Base-by-base conservation (phyloP, 2,113 vertebrate species). In the Psittacus erithacus region DNA sequence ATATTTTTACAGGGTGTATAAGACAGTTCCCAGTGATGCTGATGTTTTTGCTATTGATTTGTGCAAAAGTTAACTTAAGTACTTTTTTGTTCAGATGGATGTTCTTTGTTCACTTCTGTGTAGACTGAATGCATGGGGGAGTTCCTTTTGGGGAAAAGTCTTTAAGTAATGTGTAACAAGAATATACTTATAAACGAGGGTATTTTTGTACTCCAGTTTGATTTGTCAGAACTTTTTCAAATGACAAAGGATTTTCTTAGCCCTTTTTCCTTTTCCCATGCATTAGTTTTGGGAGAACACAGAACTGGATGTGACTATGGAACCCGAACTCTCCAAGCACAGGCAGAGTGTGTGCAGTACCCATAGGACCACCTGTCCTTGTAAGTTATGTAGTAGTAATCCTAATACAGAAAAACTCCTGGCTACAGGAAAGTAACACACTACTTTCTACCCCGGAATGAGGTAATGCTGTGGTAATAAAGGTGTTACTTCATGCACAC, bases 191-290 rank as follows among this genome's bases (percentile, higher is more conserved):
- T 53, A 96, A 95, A 84, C 86, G 69, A 93, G 90, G 80, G 91
- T 96, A 95, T 96, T 96, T 97, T 94, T 96, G 81, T 93, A 97
- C 88, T 96, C 90, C 71, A 69, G 83, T 95, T 95, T 77, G 77
- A 89, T 94, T 89, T 87, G 43, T 93, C 82, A 91, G 55, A 95
- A 85, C 67, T 95, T 95, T 90, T 96, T 92, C 94, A 91, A 71
- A 67, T 27, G 46, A 92, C 59, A 70, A 11, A 94, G 74, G 74
- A 94, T 94, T 95, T 97, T 97, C 83, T 85, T 96, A 95, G 91
- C 70, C 84, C 74, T 73, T 95, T 96, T 92, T 75, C 50, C 39
- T 93, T 93, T 92, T 76, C 39, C 82, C 68, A 27, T 77, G 39
- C 84, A 43, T 95, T 78, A 77, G 79, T 93, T 87, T 94, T 47